Evolutionary conservation across 2,113 vertebrate genomes (phyloP), one percentile per base, ranked within the genome.

Genomic region (Columba livia): DNA sequence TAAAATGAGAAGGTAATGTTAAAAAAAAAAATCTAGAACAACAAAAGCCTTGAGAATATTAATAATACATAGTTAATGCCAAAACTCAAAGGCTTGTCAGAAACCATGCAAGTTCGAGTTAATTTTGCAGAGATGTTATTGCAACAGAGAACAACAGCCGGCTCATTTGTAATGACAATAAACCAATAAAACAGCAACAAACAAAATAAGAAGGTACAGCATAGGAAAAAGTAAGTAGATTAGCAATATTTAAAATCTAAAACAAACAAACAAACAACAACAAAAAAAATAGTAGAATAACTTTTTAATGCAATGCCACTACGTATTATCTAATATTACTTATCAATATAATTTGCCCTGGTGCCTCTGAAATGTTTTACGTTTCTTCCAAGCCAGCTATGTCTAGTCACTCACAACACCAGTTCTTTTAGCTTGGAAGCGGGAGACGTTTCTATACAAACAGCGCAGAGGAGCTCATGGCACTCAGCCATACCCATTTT

Each of bases 61-160:
- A 91, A 83, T 73, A 90, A 82, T 51, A 47, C 60, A 95, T 3
- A 31, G 31, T 5, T 79, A 91, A 85, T 53, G 48, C 15, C 38
- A 66, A 54, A 79, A 88, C 44, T 77, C 85, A 96, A 94, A 85
- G 67, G 60, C 47, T 69, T 87, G 54, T 83, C 89, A 95, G 66
- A 92, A 91, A 25, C 25, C n/a, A 32, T 4, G 6, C 36, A 69
- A 79, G 18, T 15, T 79, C 71, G 24, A 8, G 51, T 73, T 88
- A 56, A 78, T 74, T 91, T 60, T 83, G 62, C 38, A 80, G 75
- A 71, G 23, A 34, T 32, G 44, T 54, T 80, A 57, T 8, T 56
- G 47, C 38, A 50, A 81, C 60, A 17, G 47, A 85, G 15, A 91
- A 69, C 17, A 82, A 6, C 31, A 36, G 10, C 10, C 77, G 47